Conservation (phyloP, 2,888 invertebrate genomes). For the Diarsia mendica region DNA sequence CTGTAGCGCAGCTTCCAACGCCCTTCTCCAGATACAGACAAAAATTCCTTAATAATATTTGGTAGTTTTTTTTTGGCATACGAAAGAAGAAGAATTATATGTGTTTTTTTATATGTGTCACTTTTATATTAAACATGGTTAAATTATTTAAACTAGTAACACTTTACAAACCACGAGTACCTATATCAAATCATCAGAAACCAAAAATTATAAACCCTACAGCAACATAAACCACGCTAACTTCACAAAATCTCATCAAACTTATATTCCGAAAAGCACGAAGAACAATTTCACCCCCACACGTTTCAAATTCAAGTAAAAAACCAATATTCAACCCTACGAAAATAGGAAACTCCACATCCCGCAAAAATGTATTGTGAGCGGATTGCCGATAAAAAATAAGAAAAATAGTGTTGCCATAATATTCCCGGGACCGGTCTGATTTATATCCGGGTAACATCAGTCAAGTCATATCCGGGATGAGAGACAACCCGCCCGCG, state of each 20-base stretch:
- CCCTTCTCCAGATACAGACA: too few relatives aligned
- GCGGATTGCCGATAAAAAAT: slow-evolving; percentile 71
- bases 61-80: background rate
- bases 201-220: background rate
- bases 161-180: background rate
- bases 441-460: slow-evolving; percentile 85
- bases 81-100: too few relatives aligned
- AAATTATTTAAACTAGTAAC: background rate
- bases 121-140: background rate
- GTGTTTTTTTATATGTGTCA: background rate
- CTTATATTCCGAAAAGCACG: slow-evolving; percentile 10
- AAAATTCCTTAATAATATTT: too few relatives aligned
- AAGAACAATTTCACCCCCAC: slow-evolving; percentile 27
- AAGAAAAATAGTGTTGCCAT: slow-evolving; percentile 72
- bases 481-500: slow-evolving; percentile 60
- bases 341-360: slow-evolving; percentile 31
- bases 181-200: background rate
- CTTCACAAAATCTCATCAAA: background rate
- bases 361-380: slow-evolving; percentile 55
- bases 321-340: slow-evolving; percentile 23
- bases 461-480: slow-evolving; percentile 76
- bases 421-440: slow-evolving; percentile 71
- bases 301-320: slow-evolving; percentile 29
- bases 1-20: too few relatives aligned
- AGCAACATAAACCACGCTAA: background rate